Conservation (phyloP, 2,888 invertebrate species). For the Dasysyrphus tricinctus region DNA sequence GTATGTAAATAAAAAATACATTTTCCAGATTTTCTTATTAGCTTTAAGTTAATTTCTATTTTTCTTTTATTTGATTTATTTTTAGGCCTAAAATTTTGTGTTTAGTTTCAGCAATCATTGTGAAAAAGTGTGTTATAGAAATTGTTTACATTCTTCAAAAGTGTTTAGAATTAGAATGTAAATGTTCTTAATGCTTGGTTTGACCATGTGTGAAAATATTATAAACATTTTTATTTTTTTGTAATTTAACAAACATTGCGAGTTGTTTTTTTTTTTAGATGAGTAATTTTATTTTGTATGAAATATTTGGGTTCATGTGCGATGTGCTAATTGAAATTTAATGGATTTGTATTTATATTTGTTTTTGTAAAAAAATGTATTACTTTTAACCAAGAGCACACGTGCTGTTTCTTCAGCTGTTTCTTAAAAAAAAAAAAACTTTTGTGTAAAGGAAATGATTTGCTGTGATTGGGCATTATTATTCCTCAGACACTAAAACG, state of each 20-base stretch:
- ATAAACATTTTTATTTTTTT: neutral
- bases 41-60: neutral
- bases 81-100: neutral
- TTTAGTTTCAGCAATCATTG: neutral
- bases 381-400: no score
- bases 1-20: neutral
- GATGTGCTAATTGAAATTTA: neutral
- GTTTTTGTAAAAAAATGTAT: no score
- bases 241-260: neutral
- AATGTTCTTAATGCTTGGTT: conserved; percentile 3
- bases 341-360: no score
- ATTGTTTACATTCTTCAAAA: neutral
- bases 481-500: no score
- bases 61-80: neutral
- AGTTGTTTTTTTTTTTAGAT: neutral
- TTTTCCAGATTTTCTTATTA: neutral
- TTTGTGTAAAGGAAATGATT: no score
- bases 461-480: no score
- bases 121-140: neutral
- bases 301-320: neutral
- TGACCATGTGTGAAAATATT: conserved; percentile 4
- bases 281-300: neutral
- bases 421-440: no score
- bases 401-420: no score
- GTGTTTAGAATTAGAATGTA: neutral